Conservation (phyloP, 2,113 vertebrate species). For the Hypanus sabinus region DNA sequence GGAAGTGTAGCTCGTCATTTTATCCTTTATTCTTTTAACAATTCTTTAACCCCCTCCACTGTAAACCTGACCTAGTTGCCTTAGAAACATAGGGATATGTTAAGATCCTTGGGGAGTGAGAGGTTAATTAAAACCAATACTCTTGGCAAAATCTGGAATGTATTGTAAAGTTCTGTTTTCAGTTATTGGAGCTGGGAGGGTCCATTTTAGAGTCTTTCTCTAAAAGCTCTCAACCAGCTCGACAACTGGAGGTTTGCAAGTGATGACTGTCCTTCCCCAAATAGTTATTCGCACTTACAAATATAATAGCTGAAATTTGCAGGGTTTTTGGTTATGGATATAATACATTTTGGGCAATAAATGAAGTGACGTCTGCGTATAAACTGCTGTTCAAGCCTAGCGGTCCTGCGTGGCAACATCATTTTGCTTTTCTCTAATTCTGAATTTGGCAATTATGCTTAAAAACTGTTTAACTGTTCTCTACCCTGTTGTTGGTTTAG, state of each 20-base stretch:
- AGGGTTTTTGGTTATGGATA: neutral
- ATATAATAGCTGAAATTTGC: neutral
- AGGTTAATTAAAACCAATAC: constrained; percentile 27
- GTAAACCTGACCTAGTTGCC: neutral
- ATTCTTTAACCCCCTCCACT: neutral
- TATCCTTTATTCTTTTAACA: neutral
- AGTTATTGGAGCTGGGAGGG: neutral
- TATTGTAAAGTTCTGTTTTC: neutral
- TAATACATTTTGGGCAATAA: neutral
- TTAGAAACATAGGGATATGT: neutral
- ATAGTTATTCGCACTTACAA: neutral
- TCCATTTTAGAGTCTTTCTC: neutral
- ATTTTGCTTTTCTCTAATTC: neutral
- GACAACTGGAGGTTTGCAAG: neutral
- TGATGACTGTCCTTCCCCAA: neutral
- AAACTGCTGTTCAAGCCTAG: neutral
- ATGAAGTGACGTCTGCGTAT: neutral
- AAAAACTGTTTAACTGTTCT: neutral
- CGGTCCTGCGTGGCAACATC: neutral
- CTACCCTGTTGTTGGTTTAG: neutral
- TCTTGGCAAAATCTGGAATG: neutral
- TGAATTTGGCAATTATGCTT: neutral
- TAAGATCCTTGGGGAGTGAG: neutral
- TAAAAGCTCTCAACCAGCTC: neutral
- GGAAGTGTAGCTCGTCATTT: neutral